Base-by-base conservation (phyloP, 1,140 invertebrate species). In the Alviniconcha marisindica region DNA sequence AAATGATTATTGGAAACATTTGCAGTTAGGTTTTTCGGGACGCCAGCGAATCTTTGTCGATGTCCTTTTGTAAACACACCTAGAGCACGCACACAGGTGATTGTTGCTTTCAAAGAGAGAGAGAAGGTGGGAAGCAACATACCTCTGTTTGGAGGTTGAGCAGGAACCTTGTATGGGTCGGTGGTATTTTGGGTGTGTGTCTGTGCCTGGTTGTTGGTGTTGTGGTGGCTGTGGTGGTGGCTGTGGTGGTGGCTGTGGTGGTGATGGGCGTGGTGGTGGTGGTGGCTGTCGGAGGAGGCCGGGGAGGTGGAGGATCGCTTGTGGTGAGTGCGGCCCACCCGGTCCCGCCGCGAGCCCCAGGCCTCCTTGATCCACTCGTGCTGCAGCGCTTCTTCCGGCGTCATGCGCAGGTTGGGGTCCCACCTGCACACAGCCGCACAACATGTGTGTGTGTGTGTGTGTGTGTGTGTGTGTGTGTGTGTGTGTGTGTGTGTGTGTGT, bases 341-440 rank as follows among this genome's bases (percentile, higher is more conserved):
- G 48, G 51, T 87, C 85, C 66, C 86, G 76, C 28, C 86, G 83
- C 69, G 89, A 88, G 0, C 90, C 89, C 36, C 91, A 77, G 4
- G 89, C 90, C 76, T 92, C 92, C 44, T 90, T 90, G 33, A 93
- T 92, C 93, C 93, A 93, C 36, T 91, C 90, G 84, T 93, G 93
- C 66, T 91, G 89, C n/a, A 92, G 82, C 0, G 92, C 93, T 77
- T 93, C 90, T 38, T 92, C 91, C 1, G 93, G 90, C 14, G 90
- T 93, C 87, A 93, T 86, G 77, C 93, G 84, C 54, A 88, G 85
- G 54, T 82, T 83, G 12, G 92, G 92, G 86, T 93, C 91, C 92
- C 92, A 93, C 73, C 92, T 92, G 42, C 7, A 38, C 44, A n/a
- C 74, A 51, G 33, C 33, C 0, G 28, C 63, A n/a, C 63, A 12